Base-by-base conservation (phyloP, 2,888 invertebrate species). In the Leptinotarsa haldemani region DNA sequence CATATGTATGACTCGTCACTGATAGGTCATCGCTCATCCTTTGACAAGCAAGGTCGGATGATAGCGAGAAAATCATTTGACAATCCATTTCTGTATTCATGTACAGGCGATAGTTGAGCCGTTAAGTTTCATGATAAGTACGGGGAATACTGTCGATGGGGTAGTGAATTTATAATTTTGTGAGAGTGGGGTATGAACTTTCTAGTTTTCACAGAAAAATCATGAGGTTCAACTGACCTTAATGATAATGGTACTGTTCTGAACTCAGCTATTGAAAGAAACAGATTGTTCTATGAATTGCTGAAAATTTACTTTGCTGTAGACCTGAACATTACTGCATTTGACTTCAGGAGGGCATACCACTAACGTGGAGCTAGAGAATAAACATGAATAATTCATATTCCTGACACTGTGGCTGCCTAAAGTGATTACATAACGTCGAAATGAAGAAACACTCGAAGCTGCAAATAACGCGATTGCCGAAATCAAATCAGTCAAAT, bases 1-100 rank as follows among this genome's bases (percentile, higher is more conserved):
- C 82, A 82, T 81, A 78, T 81, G 81, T 76, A 73, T 70, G 69
- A 82, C 82, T 81, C 81, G 82, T 82, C 83, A 82, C 70, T 73
- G 73, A 52, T 53, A 64, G 71, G 77, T 71, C 47, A 80, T 82
- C 80, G 74, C 80, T 82, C 82, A 81, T 79, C 77, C 72, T 81
- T 81, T 82, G 82, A 82, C 81, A 80, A 69, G 76, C 79, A 81
- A 82, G 80, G 81, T 81, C 80, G 79, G 65, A 75, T 68, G 70
- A 68, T 75, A 74, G 65, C 68, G 56, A 18, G 18, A 52, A 46
- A 56, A 56, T 56, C 68, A 56, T 20, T 58, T 66, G 70, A 58
- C 69, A 71, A 69, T 72, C 65, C 65, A 69, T 70, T 61, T 63
- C 47, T 25, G 66, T 69, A 70, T 70, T 15, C 50, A 15, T 50